Base-by-base conservation (phyloP, 2,797 vertebrate genomes). In the Eremophila alpestris region DNA sequence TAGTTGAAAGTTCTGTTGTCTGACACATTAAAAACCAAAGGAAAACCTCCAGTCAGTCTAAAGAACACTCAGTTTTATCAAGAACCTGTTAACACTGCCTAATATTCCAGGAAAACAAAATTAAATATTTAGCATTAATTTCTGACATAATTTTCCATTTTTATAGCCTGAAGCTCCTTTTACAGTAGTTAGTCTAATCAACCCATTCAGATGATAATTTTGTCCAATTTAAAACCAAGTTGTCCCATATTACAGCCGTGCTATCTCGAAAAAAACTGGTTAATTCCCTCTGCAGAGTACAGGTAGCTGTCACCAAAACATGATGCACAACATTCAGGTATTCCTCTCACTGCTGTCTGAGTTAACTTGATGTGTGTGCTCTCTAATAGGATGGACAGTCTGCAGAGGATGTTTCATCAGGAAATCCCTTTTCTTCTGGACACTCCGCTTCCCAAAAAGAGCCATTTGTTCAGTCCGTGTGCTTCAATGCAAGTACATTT, bases 401-500 rank as follows among this genome's bases (percentile, higher is more conserved):
- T 73, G 74, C 93, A 91, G 91, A 95, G 94, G 90, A 89, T 11
- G 6, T 80, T 55, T 94, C 91, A 59, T 56, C 38, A 7, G 90
- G 74, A 92, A 83, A 87, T 38, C 38, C 30, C 19, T 75, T 94
- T 60, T 78, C 64, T 26, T 65, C 81, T 49, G 91, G 77, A 91
- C 41, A 23, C 10, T 75, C 65, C 16, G 60, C 76, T 59, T 89
- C 73, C n/a, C 40, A 0, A 38, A 94, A 86, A 48, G 46, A 90
- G 29, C 90, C 80, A 19, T 83, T 75, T 93, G 75, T 64, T 58
- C 51, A 56, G 32, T 80, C 83, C 6, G 0, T 11, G 45, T 97
- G 97, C 59, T 75, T 43, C 80, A 93, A 94, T 32, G 64, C 93
- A 38, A 96, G 80, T 63, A 96, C 94, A 1, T 97, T 97, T 76